Evolutionary conservation across 2,113 vertebrate genomes (phyloP).

Genomic region (Lamprologus speciosus): DNA sequence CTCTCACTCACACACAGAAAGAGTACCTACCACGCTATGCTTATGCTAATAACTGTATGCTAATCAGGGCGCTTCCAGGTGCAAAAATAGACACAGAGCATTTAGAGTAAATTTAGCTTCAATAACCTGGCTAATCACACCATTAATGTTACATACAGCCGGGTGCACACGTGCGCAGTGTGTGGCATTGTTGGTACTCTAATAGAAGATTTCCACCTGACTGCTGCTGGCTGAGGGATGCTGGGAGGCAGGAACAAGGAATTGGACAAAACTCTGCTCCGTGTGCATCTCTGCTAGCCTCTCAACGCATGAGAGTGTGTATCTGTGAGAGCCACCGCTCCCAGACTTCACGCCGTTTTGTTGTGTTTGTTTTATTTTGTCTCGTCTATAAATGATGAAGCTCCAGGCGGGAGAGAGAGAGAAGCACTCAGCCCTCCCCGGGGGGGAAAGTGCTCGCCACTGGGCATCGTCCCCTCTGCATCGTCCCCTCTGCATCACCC

Average conservation of each 20-base stretch:
- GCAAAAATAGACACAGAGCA: conserved; percentile 34
- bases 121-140: conserved; percentile 53
- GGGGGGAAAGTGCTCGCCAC: conserved; percentile 22
- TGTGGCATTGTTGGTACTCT: conserved; percentile 6
- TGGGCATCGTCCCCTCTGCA: conserved; percentile 24
- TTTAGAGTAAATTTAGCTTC: conserved; percentile 58
- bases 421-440: conserved; percentile 51
- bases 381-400: conserved; percentile 64
- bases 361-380: conserved; percentile 67
- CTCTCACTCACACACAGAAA: background rate
- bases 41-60: conserved; percentile 42
- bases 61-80: conserved; percentile 49
- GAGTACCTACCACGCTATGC: background rate
- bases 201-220: conserved; percentile 44
- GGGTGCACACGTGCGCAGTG: background rate
- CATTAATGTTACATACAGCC: conserved; percentile 21
- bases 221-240: conserved; percentile 29
- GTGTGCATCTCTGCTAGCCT: background rate
- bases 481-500: background rate
- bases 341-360: conserved; percentile 43
- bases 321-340: conserved; percentile 11
- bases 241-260: conserved; percentile 35
- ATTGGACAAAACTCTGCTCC: conserved; percentile 27
- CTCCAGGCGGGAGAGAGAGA: conserved; percentile 30
- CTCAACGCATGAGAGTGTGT: background rate